Evolutionary conservation across 1,140 invertebrate species (phyloP).

Genomic region (Manduca sexta): DNA sequence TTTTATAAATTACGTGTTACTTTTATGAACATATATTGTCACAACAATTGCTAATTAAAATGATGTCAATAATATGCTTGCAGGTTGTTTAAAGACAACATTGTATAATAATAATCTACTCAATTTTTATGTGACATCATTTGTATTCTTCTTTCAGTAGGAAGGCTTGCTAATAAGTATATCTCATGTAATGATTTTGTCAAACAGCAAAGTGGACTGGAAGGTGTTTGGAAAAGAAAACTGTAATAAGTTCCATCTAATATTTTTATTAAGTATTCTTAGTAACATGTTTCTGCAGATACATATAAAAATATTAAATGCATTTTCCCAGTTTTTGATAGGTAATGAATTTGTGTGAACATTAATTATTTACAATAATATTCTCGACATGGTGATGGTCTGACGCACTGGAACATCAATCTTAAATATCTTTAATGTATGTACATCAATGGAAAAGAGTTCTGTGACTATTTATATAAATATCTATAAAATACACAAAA

Average conservation of each 20-base stretch:
- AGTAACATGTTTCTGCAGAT: conserved; percentile 33
- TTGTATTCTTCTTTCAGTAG: no score
- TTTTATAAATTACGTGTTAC: no score
- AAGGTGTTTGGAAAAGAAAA: no score
- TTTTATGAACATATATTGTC: no score
- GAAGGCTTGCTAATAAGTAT: no score
- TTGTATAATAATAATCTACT: no score
- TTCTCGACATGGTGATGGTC: conserved; percentile 34
- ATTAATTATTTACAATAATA: conserved; percentile 52
- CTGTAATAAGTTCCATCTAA: conserved; percentile 40
- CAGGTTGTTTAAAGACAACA: no score
- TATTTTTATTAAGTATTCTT: conserved; percentile 68
- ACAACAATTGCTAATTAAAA: no score
- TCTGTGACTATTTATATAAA: conserved; percentile 29
- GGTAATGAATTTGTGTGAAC: conserved; percentile 53
- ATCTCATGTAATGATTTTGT: no score
- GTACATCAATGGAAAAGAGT: conserved; percentile 42
- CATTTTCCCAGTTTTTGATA: conserved; percentile 44
- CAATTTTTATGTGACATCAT: no score
- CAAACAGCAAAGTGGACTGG: no score
- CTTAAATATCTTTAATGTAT: conserved; percentile 37
- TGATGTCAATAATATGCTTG: no score
- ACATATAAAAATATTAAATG: conserved; percentile 72
- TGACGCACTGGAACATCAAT: conserved; percentile 44
- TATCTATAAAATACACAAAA: conserved; percentile 38